Evolutionary conservation across 1,140 invertebrate genomes (phyloP), one percentile per base, ranked within the genome.

Genomic region (Lamellibrachia luymesi): DNA sequence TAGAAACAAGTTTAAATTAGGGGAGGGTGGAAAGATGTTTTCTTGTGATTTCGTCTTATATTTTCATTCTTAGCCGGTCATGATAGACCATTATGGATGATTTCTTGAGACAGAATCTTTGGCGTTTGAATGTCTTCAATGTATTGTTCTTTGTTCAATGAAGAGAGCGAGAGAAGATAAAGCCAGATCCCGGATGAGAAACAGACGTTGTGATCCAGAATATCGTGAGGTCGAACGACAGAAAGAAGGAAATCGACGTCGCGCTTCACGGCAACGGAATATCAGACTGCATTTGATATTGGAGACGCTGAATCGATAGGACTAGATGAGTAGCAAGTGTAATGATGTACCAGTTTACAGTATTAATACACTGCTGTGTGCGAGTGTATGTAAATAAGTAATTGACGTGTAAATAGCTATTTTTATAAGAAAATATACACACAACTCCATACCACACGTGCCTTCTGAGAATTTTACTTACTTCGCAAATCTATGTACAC

Each of bases 161-260:
- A 10, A 80, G 64, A 80, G 64, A 51, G 51, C 91, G 51, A 52
- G 91, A 91, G 50, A 52, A 91, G 91, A 50, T 91, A 22, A 52
- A 50, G 5, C 91, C 4, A 91, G 17, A 52, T 91, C 91, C 4
- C 91, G 91, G 51, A 91, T 91, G 91, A 50, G 51, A 52, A 50
- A 22, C 17, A 91, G 51, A 25, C n/a, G n/a, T n/a, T 4, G 91
- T 25, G 91, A 91, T 52, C 91, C 17, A 4, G 91, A 50, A 52
- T 91, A 91, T 25, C 50, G 91, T 10, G 50, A 91, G 91, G 50
- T 91, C 22, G 91, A 91, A 25, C 91, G 5, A 4, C 5, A 91
- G 91, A 50, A 52, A 4, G 91, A 91, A 2, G 1, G 91, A 50
- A 4, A 25, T 50, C 7, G 91, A 22, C 91, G 91, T 4, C 91